A percentile compares a stretch with the other conserved stretches of the same genome.
Conservation (phyloP, 2,113 vertebrate species). For the Cyanoramphus novaezelandiae region DNA sequence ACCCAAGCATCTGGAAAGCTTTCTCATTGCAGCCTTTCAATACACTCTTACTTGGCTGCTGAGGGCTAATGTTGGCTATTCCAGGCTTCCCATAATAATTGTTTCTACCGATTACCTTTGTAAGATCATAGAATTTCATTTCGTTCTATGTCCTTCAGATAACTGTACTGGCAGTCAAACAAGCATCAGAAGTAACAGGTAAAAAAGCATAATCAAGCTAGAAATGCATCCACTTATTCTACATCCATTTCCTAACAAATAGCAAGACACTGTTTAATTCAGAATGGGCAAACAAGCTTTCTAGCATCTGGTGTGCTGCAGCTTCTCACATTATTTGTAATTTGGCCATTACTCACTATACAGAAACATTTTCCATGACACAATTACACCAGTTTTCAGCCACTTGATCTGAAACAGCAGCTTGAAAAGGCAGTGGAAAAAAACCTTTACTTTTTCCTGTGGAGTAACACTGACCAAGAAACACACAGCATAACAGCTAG, state of each 20-base stretch:
- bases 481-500: neutral
- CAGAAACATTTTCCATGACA: constrained; percentile 2
- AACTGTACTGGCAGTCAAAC: neutral
- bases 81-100: neutral
- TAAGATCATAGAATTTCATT: neutral
- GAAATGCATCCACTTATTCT: neutral
- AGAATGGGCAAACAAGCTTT: neutral
- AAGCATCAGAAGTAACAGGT: neutral
- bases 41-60: neutral
- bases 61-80: neutral
- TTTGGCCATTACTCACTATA: neutral
- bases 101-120: neutral
- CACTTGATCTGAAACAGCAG: neutral
- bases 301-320: neutral
- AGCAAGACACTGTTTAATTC: neutral
- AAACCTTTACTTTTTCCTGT: neutral
- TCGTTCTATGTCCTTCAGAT: neutral
- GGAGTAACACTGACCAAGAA: neutral
- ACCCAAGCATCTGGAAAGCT: neutral
- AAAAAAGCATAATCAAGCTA: neutral
- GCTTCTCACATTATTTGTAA: neutral
- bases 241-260: neutral
- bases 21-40: neutral
- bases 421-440: neutral
- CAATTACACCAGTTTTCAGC: neutral